Conservation (phyloP, 2,797 vertebrate species). For the Prunella strophiata region DNA sequence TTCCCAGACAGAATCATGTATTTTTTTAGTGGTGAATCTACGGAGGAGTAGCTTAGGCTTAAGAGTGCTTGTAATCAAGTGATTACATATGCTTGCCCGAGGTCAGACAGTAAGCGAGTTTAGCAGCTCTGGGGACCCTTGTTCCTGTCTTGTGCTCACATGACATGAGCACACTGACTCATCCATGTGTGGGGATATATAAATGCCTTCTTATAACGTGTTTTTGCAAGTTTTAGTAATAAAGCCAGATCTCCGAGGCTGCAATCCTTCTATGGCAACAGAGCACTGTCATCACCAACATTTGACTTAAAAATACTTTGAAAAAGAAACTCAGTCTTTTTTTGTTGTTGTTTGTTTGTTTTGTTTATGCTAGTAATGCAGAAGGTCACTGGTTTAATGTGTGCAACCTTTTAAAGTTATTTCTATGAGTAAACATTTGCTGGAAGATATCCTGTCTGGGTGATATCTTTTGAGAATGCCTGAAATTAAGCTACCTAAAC, state of each 20-base stretch:
- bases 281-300: neutral
- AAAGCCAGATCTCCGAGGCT: constrained; percentile 13
- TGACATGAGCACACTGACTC: constrained; percentile 19
- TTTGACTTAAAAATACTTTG: neutral
- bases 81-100: constrained; percentile 43
- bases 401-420: constrained; percentile 36
- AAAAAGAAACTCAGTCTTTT: neutral
- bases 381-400: neutral
- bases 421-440: constrained; percentile 45
- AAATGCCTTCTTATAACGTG: constrained; percentile 36
- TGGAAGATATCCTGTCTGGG: constrained; percentile 11
- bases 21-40: constrained; percentile 7
- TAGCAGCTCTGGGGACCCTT: constrained; percentile 38
- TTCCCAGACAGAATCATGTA: neutral
- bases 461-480: constrained; percentile 20
- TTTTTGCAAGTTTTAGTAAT: constrained; percentile 54
- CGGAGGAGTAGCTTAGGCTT: neutral
- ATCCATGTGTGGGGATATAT: constrained; percentile 27
- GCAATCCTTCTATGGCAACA: constrained; percentile 3
- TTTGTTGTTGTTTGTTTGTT: neutral
- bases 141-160: constrained; percentile 23
- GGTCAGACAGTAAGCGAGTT: constrained; percentile 25
- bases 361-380: neutral
- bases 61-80: constrained; percentile 15
- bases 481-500: neutral